phyloP scores from a whole-genome alignment of 2,797 vertebrate genomes.

The Graptemys geographica region DNA sequence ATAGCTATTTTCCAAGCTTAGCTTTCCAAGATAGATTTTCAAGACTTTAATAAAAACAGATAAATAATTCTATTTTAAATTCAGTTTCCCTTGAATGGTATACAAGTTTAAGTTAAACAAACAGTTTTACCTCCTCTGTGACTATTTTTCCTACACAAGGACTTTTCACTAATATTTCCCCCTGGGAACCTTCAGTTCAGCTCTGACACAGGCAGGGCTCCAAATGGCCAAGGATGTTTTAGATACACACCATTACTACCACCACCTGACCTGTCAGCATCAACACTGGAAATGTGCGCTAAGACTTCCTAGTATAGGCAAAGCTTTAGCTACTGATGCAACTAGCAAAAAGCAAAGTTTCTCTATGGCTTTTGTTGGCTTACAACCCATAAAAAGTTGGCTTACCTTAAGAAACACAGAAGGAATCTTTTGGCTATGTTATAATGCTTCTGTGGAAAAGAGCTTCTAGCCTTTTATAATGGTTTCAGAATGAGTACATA shows the following conservation, averaged over 20 bases:
- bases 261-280: not conserved
- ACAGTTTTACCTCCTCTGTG: accelerated
- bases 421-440: too few relatives aligned
- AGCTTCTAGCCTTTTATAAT: not conserved
- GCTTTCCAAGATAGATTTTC: not conserved
- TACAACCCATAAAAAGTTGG: not conserved
- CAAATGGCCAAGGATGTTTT: accelerated
- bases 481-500: not conserved
- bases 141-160: accelerated
- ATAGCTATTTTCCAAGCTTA: not conserved
- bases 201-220: not conserved
- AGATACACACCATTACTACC: not conserved
- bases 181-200: not conserved
- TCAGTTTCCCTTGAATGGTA: not conserved
- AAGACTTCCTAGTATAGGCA: accelerated
- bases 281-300: not conserved
- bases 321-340: not conserved
- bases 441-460: not conserved
- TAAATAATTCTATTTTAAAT: not conserved
- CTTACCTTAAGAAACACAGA: not conserved
- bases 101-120: not conserved
- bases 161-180: not conserved
- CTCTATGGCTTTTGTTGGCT: accelerated
- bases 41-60: not conserved
- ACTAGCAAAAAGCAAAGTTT: not conserved